phyloP scores from a whole-genome alignment of 2,797 vertebrate genomes.

The Aeoliscus strigatus region DNA sequence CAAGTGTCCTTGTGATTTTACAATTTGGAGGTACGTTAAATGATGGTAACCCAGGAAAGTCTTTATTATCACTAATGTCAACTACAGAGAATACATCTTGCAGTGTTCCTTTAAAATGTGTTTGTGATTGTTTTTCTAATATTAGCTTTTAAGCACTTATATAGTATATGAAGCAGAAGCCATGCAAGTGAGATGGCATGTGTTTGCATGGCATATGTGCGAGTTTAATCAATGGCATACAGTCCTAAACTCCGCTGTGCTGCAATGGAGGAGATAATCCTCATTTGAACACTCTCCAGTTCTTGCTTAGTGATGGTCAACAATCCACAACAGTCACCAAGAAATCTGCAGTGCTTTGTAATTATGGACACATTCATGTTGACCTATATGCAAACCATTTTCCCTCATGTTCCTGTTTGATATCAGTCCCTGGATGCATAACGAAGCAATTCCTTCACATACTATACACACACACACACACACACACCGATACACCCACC shows the following conservation, averaged over 20 bases:
- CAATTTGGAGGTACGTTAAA: neutral
- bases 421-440: conserved; percentile 53
- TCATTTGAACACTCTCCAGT: conserved; percentile 59
- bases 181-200: conserved; percentile 39
- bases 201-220: conserved; percentile 52
- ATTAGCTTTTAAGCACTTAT: conserved; percentile 25
- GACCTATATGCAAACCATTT: conserved; percentile 51
- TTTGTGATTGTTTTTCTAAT: conserved; percentile 9
- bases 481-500: conserved; percentile 60
- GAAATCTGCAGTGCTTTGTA: conserved; percentile 59
- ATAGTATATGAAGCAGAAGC: conserved; percentile 21
- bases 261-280: conserved; percentile 69
- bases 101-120: conserved; percentile 7
- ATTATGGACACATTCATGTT: conserved; percentile 65
- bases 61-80: neutral
- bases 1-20: neutral
- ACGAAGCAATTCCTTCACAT: conserved; percentile 48
- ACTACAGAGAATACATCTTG: neutral
- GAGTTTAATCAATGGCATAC: conserved; percentile 67
- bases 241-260: conserved; percentile 58
- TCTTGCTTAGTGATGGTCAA: conserved; percentile 61
- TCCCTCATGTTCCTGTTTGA: conserved; percentile 57
- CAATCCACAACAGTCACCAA: conserved; percentile 55
- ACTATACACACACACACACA: no score
- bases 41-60: no score